These are phyloP conservation scores for Amiota minor DNA, from an alignment of 2,888 invertebrate species.

Conservation along the genomic window DNA sequence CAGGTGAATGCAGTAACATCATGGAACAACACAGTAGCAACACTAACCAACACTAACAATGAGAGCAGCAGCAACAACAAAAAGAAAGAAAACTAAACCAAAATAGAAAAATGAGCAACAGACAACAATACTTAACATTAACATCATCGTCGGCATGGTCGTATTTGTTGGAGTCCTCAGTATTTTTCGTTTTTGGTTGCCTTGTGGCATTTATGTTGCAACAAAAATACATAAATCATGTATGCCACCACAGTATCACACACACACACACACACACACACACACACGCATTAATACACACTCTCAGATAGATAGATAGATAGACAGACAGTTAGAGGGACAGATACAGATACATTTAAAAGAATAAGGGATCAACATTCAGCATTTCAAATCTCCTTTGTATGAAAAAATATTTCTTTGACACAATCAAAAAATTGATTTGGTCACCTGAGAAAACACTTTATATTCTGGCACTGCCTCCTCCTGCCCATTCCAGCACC, in stretches of 20 bases:
- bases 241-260: constrained; percentile 7
- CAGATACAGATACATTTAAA: neutral
- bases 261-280: neutral
- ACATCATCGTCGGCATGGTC: constrained; percentile 1
- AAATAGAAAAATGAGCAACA: constrained; percentile 1
- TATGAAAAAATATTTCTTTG: constrained; percentile 42
- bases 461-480: neutral
- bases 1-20: neutral
- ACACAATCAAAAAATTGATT: constrained; percentile 68
- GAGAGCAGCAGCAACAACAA: neutral
- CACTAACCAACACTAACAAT: neutral
- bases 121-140: neutral
- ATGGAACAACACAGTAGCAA: constrained; percentile 1
- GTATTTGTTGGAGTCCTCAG: neutral
- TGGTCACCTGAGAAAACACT: constrained; percentile 52
- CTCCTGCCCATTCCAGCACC: neutral
- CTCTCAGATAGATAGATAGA: neutral
- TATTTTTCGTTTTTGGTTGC: constrained; percentile 1
- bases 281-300: neutral
- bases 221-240: constrained; percentile 20
- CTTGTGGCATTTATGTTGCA: constrained; percentile 26
- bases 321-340: neutral
- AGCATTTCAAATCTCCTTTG: too few species aligned
- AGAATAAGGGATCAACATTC: constrained; percentile 5
- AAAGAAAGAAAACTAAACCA: neutral